Conservation (phyloP, 2,888 invertebrate genomes). For the Anticlea derivata region DNA sequence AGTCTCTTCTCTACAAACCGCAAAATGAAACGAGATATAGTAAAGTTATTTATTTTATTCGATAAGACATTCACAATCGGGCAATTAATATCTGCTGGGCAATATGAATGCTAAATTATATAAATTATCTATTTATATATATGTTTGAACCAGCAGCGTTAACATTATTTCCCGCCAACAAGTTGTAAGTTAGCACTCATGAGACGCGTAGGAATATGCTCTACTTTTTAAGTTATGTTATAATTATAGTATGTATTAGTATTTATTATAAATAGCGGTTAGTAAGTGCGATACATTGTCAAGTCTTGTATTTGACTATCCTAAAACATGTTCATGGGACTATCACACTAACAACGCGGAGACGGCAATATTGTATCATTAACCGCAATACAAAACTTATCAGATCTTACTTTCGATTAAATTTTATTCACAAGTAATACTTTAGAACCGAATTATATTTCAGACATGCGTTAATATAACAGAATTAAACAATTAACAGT, state of each 20-base stretch:
- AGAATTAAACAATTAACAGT: slow-evolving; percentile 76
- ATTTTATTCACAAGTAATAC: slow-evolving; percentile 25
- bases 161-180: slow-evolving; percentile 60
- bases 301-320: slow-evolving; percentile 62
- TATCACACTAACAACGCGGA: slow-evolving; percentile 37
- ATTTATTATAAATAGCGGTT: slow-evolving; percentile 49
- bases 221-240: slow-evolving; percentile 57
- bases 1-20: neutral
- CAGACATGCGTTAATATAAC: slow-evolving; percentile 59
- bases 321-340: slow-evolving; percentile 54
- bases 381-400: slow-evolving; percentile 26
- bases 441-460: slow-evolving; percentile 40
- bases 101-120: slow-evolving; percentile 75
- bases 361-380: slow-evolving; percentile 30
- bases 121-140: slow-evolving; percentile 72
- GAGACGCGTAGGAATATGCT: slow-evolving; percentile 48
- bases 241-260: slow-evolving; percentile 52
- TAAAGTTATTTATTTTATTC: slow-evolving; percentile 76
- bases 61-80: slow-evolving; percentile 79
- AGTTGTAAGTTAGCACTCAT: slow-evolving; percentile 54
- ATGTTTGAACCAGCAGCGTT: slow-evolving; percentile 61
- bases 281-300: slow-evolving; percentile 59
- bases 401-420: slow-evolving; percentile 35
- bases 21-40: slow-evolving; percentile 40
- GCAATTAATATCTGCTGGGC: slow-evolving; percentile 74